Evolutionary conservation across 2,888 invertebrate species (phyloP).

Genomic region (Lepidonotus clava): DNA sequence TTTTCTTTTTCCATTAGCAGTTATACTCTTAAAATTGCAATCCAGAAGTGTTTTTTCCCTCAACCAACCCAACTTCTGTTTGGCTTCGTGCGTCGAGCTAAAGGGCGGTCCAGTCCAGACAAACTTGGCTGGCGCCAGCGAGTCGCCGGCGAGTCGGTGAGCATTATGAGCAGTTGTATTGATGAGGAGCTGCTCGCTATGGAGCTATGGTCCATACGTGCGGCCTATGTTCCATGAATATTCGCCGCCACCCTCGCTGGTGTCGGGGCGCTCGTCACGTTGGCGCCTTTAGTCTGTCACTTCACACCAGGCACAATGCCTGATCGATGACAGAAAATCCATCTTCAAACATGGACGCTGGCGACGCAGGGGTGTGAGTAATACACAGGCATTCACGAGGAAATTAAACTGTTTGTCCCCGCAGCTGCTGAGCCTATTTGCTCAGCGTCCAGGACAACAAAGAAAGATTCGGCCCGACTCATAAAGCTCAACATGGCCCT

Average conservation of each 20-base stretch:
- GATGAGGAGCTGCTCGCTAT: background rate
- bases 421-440: constrained; percentile 18
- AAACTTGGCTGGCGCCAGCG: background rate
- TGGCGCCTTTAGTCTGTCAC: constrained; percentile 33
- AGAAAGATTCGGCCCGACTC: background rate
- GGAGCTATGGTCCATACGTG: background rate
- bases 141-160: constrained; percentile 9
- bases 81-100: constrained; percentile 6
- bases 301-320: constrained; percentile 36
- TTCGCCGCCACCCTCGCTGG: background rate
- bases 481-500: constrained; percentile 11
- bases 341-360: constrained; percentile 16
- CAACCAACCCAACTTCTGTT: background rate
- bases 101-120: background rate
- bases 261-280: constrained; percentile 15
- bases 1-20: constrained; percentile 7
- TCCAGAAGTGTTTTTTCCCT: background rate
- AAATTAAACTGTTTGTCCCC: constrained; percentile 42
- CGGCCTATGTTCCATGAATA: constrained; percentile 33
- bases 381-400: constrained; percentile 21
- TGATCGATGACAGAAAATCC: constrained; percentile 47
- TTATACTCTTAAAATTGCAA: constrained; percentile 17
- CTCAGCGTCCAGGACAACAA: background rate
- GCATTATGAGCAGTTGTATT: constrained; percentile 28
- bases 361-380: background rate